These are phyloP conservation scores for Chaunax sp. DNA, from an alignment of 2,797 vertebrate genomes.

Conservation along the genomic window DNA sequence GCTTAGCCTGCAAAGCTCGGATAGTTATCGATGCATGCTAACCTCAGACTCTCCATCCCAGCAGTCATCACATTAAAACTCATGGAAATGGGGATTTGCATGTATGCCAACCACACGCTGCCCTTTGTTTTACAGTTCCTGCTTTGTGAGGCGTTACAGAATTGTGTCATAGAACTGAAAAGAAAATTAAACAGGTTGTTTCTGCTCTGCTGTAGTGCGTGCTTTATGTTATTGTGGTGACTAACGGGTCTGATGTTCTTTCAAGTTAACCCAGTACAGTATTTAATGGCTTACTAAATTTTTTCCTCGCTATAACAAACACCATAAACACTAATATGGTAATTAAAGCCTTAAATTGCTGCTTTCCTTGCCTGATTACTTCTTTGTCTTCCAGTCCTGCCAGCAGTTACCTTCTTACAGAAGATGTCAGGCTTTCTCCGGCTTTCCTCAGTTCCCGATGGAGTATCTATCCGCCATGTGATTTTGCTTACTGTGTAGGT, in stretches of 20 bases:
- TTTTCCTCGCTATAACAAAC: background rate
- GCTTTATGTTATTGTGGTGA: background rate
- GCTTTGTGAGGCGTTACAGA: background rate
- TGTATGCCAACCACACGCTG: background rate
- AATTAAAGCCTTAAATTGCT: background rate
- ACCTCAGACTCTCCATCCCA: constrained; percentile 1
- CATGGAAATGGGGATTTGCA: constrained; percentile 31
- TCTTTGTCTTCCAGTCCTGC: background rate
- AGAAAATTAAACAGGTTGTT: background rate
- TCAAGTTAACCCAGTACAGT: background rate
- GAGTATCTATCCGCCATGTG: background rate
- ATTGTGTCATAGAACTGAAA: constrained; percentile 1
- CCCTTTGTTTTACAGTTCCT: background rate
- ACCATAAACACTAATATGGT: background rate
- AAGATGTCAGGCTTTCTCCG: background rate
- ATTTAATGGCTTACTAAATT: constrained; percentile 3
- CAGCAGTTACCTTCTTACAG: background rate
- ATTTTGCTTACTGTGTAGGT: constrained; percentile 12
- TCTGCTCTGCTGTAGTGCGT: background rate
- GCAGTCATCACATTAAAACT: constrained; percentile 6
- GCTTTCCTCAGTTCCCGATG: background rate
- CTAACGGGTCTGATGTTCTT: background rate
- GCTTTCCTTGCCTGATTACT: too few species aligned
- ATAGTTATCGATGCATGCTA: background rate
- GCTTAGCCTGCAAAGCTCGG: background rate